Percentiles rank a stretch among this genome's conserved stretches.
These are phyloP conservation scores for Monopterus albus DNA, from an alignment of 2,113 vertebrate species.

Conservation along the genomic window DNA sequence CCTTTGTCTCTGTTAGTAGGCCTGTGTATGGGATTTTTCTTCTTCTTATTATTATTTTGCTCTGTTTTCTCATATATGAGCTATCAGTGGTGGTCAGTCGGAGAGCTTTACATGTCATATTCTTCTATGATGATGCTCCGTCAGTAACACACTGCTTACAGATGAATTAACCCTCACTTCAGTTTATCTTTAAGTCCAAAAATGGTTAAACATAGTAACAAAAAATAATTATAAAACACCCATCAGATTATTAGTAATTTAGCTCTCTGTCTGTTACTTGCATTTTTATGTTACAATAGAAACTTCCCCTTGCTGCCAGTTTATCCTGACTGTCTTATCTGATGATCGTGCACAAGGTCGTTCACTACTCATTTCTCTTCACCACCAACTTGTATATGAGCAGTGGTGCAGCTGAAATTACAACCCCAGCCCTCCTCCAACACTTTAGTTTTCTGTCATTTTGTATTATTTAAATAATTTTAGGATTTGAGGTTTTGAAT, in stretches of 20 bases:
- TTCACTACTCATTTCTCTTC: not conserved
- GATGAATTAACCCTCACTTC: not conserved
- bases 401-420: not conserved
- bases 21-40: not conserved
- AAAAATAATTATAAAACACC: too few species aligned
- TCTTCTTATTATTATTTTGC: slow-evolving; percentile 3
- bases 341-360: not conserved
- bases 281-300: not conserved
- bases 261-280: not conserved
- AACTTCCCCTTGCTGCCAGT: not conserved
- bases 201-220: not conserved
- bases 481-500: not conserved
- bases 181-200: not conserved
- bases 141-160: not conserved
- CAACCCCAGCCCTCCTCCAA: not conserved
- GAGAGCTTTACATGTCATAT: not conserved
- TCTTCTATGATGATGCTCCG: not conserved
- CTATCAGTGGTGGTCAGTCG: not conserved
- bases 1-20: slow-evolving; percentile 33
- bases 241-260: too few species aligned
- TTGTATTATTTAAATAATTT: not conserved
- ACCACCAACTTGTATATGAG: not conserved
- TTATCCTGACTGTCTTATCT: not conserved
- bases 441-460: not conserved
- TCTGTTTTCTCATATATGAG: too few species aligned